Percentiles rank a stretch among this genome's conserved stretches.
Evolutionary conservation across 2,888 invertebrate species (phyloP).

Genomic region (Eudasyphora cyanicolor): DNA sequence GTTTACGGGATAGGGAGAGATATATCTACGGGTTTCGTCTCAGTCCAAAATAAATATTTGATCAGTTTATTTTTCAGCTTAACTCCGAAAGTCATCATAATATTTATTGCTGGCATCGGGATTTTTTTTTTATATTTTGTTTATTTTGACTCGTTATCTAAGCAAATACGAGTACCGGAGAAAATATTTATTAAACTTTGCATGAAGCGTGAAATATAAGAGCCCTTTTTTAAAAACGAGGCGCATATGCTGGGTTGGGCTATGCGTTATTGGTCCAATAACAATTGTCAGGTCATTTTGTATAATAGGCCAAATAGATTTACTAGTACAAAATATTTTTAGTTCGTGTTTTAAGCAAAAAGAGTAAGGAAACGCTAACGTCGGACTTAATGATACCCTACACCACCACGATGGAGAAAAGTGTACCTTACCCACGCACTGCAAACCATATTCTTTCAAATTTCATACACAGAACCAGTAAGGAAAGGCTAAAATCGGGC

Average conservation of each 20-base stretch:
- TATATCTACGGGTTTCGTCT: not conserved
- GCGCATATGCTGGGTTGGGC: not conserved
- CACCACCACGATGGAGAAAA: too few species aligned
- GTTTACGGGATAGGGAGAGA: too few species aligned
- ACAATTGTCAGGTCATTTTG: too few species aligned
- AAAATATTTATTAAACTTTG: constrained; percentile 15
- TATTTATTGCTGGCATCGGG: constrained; percentile 23
- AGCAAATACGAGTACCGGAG: constrained; percentile 24
- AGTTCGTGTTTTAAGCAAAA: too few species aligned
- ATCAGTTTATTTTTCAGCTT: constrained; percentile 59
- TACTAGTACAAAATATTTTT: too few species aligned
- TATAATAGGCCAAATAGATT: too few species aligned
- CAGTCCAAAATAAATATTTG: constrained; percentile 37
- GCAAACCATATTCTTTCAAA: not conserved
- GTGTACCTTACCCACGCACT: not conserved
- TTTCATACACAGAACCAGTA: too few species aligned
- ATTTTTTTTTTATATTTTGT: constrained; percentile 20
- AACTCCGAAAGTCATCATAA: constrained; percentile 56
- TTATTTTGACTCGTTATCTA: not conserved
- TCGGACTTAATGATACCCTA: too few species aligned
- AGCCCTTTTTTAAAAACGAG: not conserved
- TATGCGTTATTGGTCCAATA: too few species aligned
- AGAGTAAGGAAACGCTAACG: too few species aligned
- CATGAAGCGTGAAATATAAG: not conserved
- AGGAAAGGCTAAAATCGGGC: too few species aligned